phyloP scores from a whole-genome alignment of 2,113 vertebrate species.

The Oncorhynchus masou region DNA sequence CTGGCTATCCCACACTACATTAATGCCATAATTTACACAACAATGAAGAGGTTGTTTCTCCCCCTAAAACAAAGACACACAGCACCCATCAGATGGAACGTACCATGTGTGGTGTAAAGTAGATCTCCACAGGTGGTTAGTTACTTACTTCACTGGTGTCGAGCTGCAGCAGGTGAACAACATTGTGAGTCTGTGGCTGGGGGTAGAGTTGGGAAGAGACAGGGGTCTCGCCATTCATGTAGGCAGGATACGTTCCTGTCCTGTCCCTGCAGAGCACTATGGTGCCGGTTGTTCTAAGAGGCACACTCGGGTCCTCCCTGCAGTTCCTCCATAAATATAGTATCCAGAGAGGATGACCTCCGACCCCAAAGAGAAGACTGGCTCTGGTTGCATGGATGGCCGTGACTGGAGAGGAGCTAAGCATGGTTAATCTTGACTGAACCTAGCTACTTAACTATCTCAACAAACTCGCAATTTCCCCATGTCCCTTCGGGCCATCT shows the following conservation, averaged over 20 bases:
- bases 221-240: neutral
- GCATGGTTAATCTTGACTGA: neutral
- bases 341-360: neutral
- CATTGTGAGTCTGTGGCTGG: neutral
- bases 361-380: slow-evolving; percentile 1
- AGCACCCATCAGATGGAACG: too few species aligned
- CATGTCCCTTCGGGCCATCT: too few species aligned
- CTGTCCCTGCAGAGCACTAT: neutral
- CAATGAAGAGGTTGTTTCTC: neutral
- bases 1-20: too few species aligned
- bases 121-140: neutral
- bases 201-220: neutral
- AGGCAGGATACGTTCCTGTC: neutral
- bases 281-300: neutral
- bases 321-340: slow-evolving; percentile 7
- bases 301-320: neutral
- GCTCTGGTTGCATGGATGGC: neutral
- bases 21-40: neutral
- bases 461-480: neutral
- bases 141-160: neutral
- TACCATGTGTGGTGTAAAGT: neutral
- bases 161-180: neutral
- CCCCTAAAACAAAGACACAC: neutral
- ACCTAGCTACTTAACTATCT: neutral
- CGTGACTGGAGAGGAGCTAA: neutral